These are phyloP conservation scores for Drosophila tropicalis DNA, from an alignment of 1,140 invertebrate species.

Conservation along the genomic window DNA sequence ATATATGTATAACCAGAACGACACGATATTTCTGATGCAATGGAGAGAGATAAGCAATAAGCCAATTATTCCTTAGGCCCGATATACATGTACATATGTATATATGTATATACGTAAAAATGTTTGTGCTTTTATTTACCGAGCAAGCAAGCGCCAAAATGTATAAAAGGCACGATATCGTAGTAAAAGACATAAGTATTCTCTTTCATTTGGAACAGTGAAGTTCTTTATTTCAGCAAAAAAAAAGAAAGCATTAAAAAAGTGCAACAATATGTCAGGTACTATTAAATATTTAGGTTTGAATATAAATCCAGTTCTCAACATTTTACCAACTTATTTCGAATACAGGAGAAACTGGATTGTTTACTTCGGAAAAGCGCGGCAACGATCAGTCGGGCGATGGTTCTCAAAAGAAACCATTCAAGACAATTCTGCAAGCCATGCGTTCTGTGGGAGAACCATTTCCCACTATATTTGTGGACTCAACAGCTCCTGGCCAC, in stretches of 20 bases:
- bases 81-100: too few relatives aligned
- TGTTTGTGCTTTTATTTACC: too few relatives aligned
- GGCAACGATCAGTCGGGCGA: conserved; percentile 93
- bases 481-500: conserved; percentile 89
- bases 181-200: not conserved
- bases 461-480: conserved; percentile 95
- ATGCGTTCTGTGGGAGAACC: conserved; percentile 93
- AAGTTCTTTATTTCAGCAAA: not conserved
- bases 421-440: conserved; percentile 95
- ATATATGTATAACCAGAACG: too few relatives aligned
- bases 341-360: not conserved
- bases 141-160: not conserved
- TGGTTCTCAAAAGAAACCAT: conserved; percentile 93
- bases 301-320: not conserved
- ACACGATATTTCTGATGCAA: not conserved
- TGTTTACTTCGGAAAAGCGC: conserved; percentile 91
- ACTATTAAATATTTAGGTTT: not conserved
- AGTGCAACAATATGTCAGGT: not conserved
- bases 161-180: not conserved
- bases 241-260: not conserved
- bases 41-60: not conserved
- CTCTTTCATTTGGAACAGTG: not conserved
- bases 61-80: not conserved
- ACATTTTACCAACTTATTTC: not conserved
- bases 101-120: too few relatives aligned